These are phyloP conservation scores for Sympetrum striolatum DNA, from an alignment of 2,888 invertebrate genomes.

Conservation along the genomic window DNA sequence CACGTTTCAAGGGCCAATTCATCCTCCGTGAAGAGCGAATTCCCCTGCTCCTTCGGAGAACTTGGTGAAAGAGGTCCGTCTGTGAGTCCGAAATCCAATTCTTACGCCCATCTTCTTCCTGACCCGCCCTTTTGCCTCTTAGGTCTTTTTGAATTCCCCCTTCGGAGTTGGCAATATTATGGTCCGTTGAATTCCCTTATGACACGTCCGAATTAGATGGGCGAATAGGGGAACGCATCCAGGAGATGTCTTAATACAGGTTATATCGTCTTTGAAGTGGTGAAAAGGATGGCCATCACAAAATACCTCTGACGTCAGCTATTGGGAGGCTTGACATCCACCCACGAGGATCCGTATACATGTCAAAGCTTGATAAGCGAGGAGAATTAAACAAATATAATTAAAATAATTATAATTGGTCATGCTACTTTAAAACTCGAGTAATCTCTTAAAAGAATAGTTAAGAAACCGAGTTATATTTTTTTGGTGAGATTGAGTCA, in stretches of 20 bases:
- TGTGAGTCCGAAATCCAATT: neutral
- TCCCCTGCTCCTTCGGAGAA: neutral
- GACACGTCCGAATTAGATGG: neutral
- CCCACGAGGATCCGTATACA: too few relatives aligned
- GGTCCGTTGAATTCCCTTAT: neutral
- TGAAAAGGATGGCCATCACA: neutral
- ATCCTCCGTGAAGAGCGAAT: neutral
- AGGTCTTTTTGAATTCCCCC: neutral
- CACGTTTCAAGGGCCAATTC: neutral
- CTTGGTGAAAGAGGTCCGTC: neutral
- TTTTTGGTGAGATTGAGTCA: too few relatives aligned
- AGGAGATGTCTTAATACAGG: neutral
- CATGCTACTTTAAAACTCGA: too few relatives aligned
- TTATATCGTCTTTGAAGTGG: neutral
- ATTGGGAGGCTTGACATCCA: too few relatives aligned
- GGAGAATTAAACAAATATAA: too few relatives aligned
- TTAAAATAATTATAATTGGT: too few relatives aligned
- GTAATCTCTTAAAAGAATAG: too few relatives aligned
- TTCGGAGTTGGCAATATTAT: neutral
- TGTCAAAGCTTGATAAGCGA: too few relatives aligned
- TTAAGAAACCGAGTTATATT: too few relatives aligned
- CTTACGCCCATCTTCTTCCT: neutral
- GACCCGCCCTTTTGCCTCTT: neutral
- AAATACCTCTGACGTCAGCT: too few relatives aligned
- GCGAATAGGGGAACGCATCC: neutral